phyloP scores from a whole-genome alignment of 1,140 invertebrate species.

The Hypothenemus hampei region DNA sequence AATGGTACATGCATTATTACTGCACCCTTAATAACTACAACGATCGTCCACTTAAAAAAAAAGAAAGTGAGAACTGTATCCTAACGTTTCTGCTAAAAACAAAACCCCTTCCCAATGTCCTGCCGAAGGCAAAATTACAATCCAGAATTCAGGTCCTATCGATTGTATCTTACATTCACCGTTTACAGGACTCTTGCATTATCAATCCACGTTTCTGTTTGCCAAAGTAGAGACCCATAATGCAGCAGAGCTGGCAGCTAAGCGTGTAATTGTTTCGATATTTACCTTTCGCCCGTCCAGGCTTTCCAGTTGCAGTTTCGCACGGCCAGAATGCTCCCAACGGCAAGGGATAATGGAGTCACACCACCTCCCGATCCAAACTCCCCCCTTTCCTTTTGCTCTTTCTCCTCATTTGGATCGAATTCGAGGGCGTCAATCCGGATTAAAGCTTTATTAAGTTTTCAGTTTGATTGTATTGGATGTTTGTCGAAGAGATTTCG shows the following conservation, averaged over 20 bases:
- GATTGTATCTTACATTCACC: too few species aligned
- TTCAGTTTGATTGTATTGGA: constrained; percentile 2
- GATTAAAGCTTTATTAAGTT: constrained; percentile 23
- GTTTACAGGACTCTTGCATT: constrained; percentile 25
- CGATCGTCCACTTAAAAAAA: too few species aligned
- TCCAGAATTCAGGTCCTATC: too few species aligned
- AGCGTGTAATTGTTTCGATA: constrained; percentile 36
- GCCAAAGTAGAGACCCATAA: constrained; percentile 27
- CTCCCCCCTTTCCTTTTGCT: too few species aligned
- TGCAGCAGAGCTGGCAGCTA: too few species aligned
- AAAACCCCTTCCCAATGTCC: too few species aligned
- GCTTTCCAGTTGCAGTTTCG: constrained; percentile 35
- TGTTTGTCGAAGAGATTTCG: constrained; percentile 8
- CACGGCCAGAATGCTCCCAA: constrained; percentile 9
- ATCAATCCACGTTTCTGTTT: constrained; percentile 33
- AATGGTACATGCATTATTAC: too few species aligned
- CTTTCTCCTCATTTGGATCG: too few species aligned
- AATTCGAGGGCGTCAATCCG: constrained; percentile 14
- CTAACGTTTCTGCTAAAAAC: too few species aligned
- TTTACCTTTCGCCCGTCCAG: constrained; percentile 33
- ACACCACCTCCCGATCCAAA: constrained; percentile 15
- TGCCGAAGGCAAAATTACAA: too few species aligned
- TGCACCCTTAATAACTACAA: too few species aligned
- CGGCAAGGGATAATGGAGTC: constrained; percentile 27
- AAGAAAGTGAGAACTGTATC: too few species aligned